Conservation (phyloP, 2,888 invertebrate genomes). For the Sarcophaga rosellei region DNA sequence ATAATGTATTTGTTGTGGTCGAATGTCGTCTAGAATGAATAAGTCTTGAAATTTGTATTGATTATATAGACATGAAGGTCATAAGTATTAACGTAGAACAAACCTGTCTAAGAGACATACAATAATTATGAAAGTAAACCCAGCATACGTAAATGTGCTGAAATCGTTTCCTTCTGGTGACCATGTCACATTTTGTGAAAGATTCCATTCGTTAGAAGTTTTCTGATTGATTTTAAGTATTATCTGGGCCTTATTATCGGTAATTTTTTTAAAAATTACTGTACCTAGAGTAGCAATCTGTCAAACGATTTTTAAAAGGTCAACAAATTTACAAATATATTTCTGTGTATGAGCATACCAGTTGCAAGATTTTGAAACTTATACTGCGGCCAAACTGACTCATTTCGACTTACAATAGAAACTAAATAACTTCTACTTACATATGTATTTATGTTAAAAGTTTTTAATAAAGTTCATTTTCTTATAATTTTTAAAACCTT, state of each 20-base stretch:
- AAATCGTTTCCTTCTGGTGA: slow-evolving; percentile 64
- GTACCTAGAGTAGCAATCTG: slow-evolving; percentile 51
- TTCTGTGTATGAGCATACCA: slow-evolving; percentile 37
- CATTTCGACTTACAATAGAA: slow-evolving; percentile 49
- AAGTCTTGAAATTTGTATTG: slow-evolving; percentile 34
- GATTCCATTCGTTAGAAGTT: slow-evolving; percentile 59
- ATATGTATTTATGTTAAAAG: not conserved
- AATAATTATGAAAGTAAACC: slow-evolving; percentile 60
- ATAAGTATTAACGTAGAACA: not conserved
- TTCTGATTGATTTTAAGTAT: slow-evolving; percentile 60
- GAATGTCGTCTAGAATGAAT: slow-evolving; percentile 35
- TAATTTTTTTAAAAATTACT: slow-evolving; percentile 62
- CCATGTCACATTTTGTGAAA: slow-evolving; percentile 63
- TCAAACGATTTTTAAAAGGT: not conserved
- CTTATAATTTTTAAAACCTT: slow-evolving; percentile 9
- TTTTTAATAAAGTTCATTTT: not conserved
- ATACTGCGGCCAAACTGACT: slow-evolving; percentile 56
- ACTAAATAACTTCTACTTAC: slow-evolving; percentile 41
- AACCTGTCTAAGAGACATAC: slow-evolving; percentile 62
- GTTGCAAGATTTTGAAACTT: slow-evolving; percentile 58
- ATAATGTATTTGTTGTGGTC: slow-evolving; percentile 51
- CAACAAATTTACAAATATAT: not conserved
- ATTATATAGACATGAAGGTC: not conserved
- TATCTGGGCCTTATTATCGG: slow-evolving; percentile 57
- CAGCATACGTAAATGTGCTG: slow-evolving; percentile 60